A percentile compares a stretch with the other conserved stretches of the same genome.
These are phyloP conservation scores for Sebastes jordani DNA, from an alignment of 2,797 vertebrate species.

Conservation along the genomic window DNA sequence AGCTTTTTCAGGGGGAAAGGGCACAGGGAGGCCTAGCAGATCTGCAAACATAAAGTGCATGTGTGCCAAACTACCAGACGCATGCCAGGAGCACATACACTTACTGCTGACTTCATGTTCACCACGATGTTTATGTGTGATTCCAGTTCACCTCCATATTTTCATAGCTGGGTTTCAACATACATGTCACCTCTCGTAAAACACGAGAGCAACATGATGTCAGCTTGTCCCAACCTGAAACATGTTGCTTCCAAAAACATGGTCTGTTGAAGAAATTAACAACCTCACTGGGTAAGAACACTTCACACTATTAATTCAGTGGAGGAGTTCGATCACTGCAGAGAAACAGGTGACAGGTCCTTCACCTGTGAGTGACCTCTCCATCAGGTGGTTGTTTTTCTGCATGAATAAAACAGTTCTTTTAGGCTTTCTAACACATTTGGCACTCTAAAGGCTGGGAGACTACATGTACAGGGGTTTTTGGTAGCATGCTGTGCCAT, in stretches of 20 bases:
- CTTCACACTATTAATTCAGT: constrained; percentile 12
- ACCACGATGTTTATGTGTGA: constrained; percentile 15
- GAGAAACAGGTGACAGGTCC: constrained; percentile 6
- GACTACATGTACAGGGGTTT: no score
- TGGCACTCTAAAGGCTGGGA: no score
- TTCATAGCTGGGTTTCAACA: constrained; percentile 54
- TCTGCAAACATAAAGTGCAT: neutral
- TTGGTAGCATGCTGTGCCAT: no score
- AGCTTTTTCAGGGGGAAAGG: neutral
- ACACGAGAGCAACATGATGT: constrained; percentile 31
- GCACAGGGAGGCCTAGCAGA: constrained; percentile 5
- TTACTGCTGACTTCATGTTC: constrained; percentile 11
- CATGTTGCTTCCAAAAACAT: constrained; percentile 11
- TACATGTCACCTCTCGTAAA: constrained; percentile 42
- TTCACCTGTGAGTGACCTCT: constrained; percentile 14
- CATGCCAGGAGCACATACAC: constrained; percentile 29
- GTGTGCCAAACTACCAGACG: neutral
- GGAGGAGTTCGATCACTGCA: constrained; percentile 1
- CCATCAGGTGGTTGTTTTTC: neutral
- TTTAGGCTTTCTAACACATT: neutral
- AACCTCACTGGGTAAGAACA: constrained; percentile 7
- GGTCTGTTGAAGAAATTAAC: constrained; percentile 10
- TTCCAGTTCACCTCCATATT: constrained; percentile 46
- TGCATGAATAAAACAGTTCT: neutral
- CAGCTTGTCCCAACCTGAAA: constrained; percentile 15